Conservation (phyloP, 2,888 invertebrate species). For the Hybos culiciformis region DNA sequence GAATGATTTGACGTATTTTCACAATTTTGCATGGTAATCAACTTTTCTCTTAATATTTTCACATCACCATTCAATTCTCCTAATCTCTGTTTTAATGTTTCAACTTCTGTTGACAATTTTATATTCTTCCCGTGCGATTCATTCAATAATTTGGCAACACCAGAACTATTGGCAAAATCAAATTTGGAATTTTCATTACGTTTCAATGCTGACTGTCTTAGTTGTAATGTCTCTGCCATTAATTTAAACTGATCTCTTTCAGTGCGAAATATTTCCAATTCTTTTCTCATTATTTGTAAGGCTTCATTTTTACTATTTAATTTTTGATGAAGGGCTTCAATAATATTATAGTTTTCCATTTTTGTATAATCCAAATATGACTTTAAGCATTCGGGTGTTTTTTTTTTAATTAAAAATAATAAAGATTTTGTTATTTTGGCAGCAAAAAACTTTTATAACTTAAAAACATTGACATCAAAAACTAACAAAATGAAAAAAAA, state of each 20-base stretch:
- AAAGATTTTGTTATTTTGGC: too few species aligned
- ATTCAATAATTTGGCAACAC: conserved; percentile 43
- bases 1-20: too few species aligned
- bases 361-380: too few species aligned
- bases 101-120: conserved; percentile 42
- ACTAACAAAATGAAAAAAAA: too few species aligned
- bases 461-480: too few species aligned
- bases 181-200: too few species aligned
- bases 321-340: conserved; percentile 55
- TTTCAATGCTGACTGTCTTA: conserved; percentile 38
- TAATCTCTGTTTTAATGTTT: conserved; percentile 56
- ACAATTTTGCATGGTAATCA: too few species aligned
- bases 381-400: too few species aligned
- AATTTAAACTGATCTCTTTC: conserved; percentile 69
- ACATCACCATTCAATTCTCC: conserved; percentile 58
- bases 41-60: conserved; percentile 43
- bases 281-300: conserved; percentile 59
- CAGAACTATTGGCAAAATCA: conserved; percentile 33
- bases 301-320: conserved; percentile 73
- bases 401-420: too few species aligned
- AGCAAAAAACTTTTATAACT: too few species aligned
- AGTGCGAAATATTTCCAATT: conserved; percentile 61
- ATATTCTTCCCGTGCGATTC: conserved; percentile 46
- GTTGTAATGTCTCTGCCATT: conserved; percentile 63
- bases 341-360: too few species aligned